Evolutionary conservation across 2,888 invertebrate genomes (phyloP).

Genomic region (Rhagonycha fulva): DNA sequence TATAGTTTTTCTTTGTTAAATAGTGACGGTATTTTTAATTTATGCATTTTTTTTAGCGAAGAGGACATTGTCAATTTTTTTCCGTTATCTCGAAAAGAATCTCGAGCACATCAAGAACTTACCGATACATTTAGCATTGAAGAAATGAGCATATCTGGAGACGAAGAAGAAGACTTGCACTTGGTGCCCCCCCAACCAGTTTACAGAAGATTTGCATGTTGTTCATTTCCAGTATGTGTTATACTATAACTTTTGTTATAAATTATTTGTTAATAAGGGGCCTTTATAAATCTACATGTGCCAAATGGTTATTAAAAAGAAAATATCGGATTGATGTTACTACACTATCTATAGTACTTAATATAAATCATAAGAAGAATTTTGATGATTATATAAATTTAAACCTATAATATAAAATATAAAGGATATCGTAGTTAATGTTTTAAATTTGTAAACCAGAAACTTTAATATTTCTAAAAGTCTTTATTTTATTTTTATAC

Average conservation of each 20-base stretch:
- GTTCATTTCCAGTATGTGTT: conserved; percentile 48
- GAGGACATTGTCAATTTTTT: conserved; percentile 60
- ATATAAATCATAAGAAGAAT: background rate
- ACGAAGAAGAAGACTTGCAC: conserved; percentile 56
- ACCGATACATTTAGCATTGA: conserved; percentile 67
- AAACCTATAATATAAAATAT: background rate
- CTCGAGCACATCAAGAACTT: conserved; percentile 57
- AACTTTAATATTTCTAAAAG: background rate
- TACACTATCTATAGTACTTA: background rate
- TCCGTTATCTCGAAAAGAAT: conserved; percentile 55
- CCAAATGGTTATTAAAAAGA: conserved; percentile 14
- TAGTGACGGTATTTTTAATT: background rate
- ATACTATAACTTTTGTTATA: conserved; percentile 33
- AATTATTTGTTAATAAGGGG: conserved; percentile 17
- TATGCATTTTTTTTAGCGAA: conserved; percentile 49
- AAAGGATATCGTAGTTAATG: background rate
- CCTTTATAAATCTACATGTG: conserved; percentile 27
- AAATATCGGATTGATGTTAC: background rate
- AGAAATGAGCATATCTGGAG: conserved; percentile 64
- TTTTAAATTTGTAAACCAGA: background rate
- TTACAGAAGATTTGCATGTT: conserved; percentile 53
- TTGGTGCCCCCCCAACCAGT: conserved; percentile 54
- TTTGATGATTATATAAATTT: background rate
- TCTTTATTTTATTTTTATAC: background rate
- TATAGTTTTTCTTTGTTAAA: background rate